Conservation (phyloP, 2,113 vertebrate genomes). For the Zosterops japonicus region DNA sequence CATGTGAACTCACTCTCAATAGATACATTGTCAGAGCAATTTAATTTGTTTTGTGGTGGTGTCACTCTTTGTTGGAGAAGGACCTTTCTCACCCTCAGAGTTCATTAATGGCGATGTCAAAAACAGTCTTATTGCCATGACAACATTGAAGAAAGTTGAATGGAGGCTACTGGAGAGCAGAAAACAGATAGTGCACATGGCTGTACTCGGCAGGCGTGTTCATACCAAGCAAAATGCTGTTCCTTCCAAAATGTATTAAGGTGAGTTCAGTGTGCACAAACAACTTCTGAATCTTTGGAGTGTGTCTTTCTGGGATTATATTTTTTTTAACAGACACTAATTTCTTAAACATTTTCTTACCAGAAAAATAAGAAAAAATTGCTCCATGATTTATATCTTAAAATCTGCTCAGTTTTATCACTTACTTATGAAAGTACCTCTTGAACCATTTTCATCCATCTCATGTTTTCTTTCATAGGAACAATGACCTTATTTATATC, state of each 20-base stretch:
- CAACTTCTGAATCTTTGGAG: not conserved
- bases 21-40: slow-evolving; percentile 53
- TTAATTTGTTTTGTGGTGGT: slow-evolving; percentile 62
- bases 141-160: slow-evolving; percentile 46
- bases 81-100: slow-evolving; percentile 51
- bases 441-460: not conserved
- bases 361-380: not conserved
- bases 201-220: not conserved
- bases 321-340: not conserved
- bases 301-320: not conserved
- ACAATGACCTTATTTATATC: not conserved
- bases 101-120: slow-evolving; percentile 55
- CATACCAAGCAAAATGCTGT: not conserved
- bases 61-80: slow-evolving; percentile 46
- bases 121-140: slow-evolving; percentile 53
- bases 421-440: not conserved
- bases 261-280: not conserved
- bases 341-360: not conserved
- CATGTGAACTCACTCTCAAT: slow-evolving; percentile 54
- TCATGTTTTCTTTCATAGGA: not conserved
- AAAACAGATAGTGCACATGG: not conserved
- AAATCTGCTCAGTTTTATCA: not conserved
- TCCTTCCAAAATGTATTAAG: not conserved
- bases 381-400: not conserved
- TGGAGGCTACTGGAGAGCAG: slow-evolving; percentile 9